Base-by-base conservation (phyloP, 2,113 vertebrate species). In the Gambusia holbrooki region DNA sequence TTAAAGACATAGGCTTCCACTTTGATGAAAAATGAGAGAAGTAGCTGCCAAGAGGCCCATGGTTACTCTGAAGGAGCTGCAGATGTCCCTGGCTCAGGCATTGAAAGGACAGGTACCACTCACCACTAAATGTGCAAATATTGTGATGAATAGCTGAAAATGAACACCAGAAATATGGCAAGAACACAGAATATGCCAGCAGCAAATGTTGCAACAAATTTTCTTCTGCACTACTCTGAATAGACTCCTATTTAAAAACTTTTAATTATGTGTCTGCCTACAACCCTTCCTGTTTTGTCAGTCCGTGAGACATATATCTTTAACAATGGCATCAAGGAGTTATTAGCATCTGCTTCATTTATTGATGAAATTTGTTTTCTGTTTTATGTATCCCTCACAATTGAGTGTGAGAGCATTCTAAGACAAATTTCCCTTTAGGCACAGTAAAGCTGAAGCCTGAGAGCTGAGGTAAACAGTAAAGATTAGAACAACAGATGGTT, bases 401-500 rank as follows among this genome's bases (percentile, higher is more conserved):
- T 76, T 79, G 48, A 83, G 61, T 72, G 40, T 64, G 60, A 66
- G 73, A 67, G 82, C 63, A 77, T 77, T 73, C 32, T 45, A 28
- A 73, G 71, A 73, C 69, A 62, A 73, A 80, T 74, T 65, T 77
- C 76, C 84, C 82, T 85, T 79, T 80, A 73, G 87, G 83, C 70
- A 79, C 67, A 60, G 86, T 89, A 79, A 89, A 90, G 74, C 62
- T 84, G 54, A 69, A 73, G 74, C 70, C 60, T 65, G 61, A 71
- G 80, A 81, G 74, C 66, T 62, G 66, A 73, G 74, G 74, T 74
- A 32, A 76, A 84, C 58, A 81, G 71, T 72, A 68, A 88, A 81
- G 73, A 74, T 77, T 75, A 70, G 74, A 77, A 86, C 64, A 85
- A 70, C 89, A 92, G 91, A 90, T 89, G 89, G 78, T 73, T 82